phyloP scores from a whole-genome alignment of 2,888 invertebrate species.

The Lymantria monacha region DNA sequence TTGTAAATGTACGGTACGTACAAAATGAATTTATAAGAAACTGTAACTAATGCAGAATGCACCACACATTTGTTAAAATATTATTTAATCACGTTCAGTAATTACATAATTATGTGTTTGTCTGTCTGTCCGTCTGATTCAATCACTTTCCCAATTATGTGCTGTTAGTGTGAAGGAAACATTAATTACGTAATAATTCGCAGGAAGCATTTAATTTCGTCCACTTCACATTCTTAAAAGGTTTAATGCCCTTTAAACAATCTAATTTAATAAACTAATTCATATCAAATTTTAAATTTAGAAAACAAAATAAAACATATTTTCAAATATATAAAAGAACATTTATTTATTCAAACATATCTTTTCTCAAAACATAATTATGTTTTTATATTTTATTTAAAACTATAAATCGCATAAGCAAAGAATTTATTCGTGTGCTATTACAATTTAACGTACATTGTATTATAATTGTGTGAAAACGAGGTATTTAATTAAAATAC shows the following conservation, averaged over 20 bases:
- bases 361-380: not conserved
- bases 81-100: not conserved
- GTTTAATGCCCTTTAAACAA: slow-evolving; percentile 2
- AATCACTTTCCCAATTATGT: slow-evolving; percentile 7
- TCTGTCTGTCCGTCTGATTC: not conserved
- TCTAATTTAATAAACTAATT: not conserved
- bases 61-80: not conserved
- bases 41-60: not conserved
- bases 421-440: not conserved
- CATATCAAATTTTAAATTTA: too few species aligned
- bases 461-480: slow-evolving; percentile 3
- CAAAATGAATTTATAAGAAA: not conserved
- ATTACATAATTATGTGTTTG: slow-evolving; percentile 1
- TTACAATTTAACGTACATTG: not conserved
- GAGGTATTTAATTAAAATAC: slow-evolving; percentile 25
- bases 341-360: not conserved
- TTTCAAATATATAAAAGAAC: not conserved
- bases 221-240: slow-evolving; percentile 3
- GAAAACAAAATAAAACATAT: too few species aligned
- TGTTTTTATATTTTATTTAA: not conserved
- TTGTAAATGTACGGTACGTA: not conserved
- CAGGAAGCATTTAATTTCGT: slow-evolving; percentile 20
- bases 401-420: not conserved
- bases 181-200: slow-evolving; percentile 15
- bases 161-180: slow-evolving; percentile 19